Conservation (phyloP, 2,888 invertebrate species). For the Hanleya hanleyi region DNA sequence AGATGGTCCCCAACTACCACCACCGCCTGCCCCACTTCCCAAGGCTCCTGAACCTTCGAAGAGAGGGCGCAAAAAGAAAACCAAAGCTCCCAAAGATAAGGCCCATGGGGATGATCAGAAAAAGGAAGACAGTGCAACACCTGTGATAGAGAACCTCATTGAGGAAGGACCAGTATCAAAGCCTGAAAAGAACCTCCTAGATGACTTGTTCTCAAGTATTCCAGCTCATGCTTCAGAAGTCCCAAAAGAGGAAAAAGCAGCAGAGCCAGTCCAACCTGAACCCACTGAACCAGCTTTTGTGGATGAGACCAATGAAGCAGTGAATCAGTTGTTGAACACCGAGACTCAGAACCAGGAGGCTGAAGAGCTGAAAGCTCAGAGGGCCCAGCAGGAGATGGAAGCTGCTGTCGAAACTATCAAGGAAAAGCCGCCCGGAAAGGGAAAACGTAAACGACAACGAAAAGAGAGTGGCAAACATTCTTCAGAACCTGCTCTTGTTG, state of each 20-base stretch:
- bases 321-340: neutral
- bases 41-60: neutral
- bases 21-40: neutral
- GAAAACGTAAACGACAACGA: neutral
- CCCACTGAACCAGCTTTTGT: neutral
- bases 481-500: neutral
- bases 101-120: no score
- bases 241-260: no score
- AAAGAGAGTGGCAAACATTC: neutral
- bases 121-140: no score
- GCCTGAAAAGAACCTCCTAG: no score
- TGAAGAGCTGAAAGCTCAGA: neutral
- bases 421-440: neutral
- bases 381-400: neutral
- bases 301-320: neutral
- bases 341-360: neutral
- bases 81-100: constrained; percentile 7
- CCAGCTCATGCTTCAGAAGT: no score
- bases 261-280: neutral
- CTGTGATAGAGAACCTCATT: no score
- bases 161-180: no score
- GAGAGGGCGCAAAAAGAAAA: neutral
- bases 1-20: neutral
- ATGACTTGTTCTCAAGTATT: no score
- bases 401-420: neutral